These are phyloP conservation scores for Emydoidea blandingii DNA, from an alignment of 2,797 vertebrate genomes.

Conservation along the genomic window DNA sequence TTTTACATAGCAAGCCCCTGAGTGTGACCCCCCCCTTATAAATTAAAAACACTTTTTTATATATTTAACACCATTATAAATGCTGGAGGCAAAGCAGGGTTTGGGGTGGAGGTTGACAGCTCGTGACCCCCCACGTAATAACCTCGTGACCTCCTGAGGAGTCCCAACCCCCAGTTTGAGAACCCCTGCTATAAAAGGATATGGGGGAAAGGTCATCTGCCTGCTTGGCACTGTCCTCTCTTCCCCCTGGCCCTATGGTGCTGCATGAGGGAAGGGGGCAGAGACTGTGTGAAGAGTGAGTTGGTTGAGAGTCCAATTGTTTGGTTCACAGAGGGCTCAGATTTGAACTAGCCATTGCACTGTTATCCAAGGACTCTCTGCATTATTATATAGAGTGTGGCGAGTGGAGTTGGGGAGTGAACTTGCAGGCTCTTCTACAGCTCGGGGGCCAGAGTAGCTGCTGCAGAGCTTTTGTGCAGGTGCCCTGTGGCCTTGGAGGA, in stretches of 20 bases:
- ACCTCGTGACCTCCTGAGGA: no score
- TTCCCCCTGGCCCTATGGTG: slow-evolving; percentile 1
- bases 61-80: no score
- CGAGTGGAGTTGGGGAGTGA: neutral
- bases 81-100: no score
- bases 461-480: neutral
- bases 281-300: neutral
- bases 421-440: neutral
- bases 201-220: neutral
- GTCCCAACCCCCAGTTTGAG: no score
- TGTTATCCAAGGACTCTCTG: neutral
- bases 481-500: neutral
- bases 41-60: no score
- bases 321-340: neutral
- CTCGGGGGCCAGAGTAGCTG: neutral
- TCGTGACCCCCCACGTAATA: no score
- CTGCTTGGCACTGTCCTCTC: neutral
- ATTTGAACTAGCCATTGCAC: neutral
- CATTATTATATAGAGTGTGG: neutral
- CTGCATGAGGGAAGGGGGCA: neutral
- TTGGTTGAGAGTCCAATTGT: neutral
- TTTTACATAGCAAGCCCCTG: no score
- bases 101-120: no score
- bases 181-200: neutral
- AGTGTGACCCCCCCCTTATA: no score